phyloP scores from a whole-genome alignment of 64 coral and sea anemone species.

The Actinia tenebrosa region DNA sequence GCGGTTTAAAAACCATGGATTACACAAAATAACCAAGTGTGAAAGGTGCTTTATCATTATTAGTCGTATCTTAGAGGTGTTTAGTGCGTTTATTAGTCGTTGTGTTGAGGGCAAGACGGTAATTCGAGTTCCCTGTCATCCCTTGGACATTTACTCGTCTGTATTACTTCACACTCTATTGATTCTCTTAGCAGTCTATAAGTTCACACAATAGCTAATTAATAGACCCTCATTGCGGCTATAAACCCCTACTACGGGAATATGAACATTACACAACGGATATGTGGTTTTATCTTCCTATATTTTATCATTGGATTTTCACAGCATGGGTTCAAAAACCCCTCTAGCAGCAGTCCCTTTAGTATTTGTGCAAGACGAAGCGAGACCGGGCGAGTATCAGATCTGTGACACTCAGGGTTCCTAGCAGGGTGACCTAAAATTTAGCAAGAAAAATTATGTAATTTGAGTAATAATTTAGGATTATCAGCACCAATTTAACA shows the following conservation, averaged over 20 bases:
- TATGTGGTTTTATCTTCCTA: neutral
- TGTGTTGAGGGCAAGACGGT: conserved; percentile 11
- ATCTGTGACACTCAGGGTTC: neutral
- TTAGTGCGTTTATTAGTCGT: conserved; percentile 23
- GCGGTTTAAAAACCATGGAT: neutral
- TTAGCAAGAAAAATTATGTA: too few species aligned
- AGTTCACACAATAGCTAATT: neutral
- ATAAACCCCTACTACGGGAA: neutral
- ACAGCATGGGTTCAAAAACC: neutral
- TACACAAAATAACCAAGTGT: neutral
- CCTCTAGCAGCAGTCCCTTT: neutral
- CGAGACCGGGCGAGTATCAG: neutral
- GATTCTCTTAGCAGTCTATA: neutral
- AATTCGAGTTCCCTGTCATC: neutral
- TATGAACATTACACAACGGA: neutral
- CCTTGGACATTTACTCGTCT: neutral
- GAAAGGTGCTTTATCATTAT: conserved; percentile 11
- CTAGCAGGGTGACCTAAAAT: too few species aligned
- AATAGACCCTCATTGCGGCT: neutral
- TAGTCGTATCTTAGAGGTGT: neutral
- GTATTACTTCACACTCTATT: conserved; percentile 3
- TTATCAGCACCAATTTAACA: too few species aligned
- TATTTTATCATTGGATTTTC: neutral
- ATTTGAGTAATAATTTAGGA: too few species aligned
- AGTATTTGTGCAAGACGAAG: neutral